phyloP scores from a whole-genome alignment of 2,888 invertebrate genomes.

The Tenthredo scrophulariae region DNA sequence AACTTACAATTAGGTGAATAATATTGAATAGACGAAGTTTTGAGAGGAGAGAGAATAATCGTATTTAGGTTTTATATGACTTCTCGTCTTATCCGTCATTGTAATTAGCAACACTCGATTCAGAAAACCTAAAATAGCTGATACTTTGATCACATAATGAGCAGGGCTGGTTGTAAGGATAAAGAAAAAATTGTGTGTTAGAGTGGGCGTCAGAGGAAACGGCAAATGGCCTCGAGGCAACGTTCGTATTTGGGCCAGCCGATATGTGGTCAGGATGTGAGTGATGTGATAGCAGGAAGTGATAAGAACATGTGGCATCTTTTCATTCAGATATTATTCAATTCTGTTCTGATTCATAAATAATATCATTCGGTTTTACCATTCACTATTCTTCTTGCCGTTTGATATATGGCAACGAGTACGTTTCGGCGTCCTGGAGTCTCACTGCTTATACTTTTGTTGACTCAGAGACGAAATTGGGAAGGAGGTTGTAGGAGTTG shows the following conservation, averaged over 20 bases:
- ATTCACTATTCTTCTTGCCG: background rate
- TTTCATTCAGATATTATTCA: constrained; percentile 66
- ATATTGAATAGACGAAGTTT: background rate
- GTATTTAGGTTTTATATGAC: background rate
- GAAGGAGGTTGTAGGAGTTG: background rate
- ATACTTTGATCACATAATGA: constrained; percentile 30
- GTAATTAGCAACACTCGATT: background rate
- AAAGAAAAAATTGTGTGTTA: constrained; percentile 14
- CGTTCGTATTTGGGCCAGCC: constrained; percentile 71
- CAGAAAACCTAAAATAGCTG: background rate
- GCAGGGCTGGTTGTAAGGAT: constrained; percentile 13
- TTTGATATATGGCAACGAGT: background rate
- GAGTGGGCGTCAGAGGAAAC: constrained; percentile 72
- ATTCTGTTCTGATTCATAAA: constrained; percentile 57
- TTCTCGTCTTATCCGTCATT: background rate
- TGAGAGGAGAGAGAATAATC: background rate
- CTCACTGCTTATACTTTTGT: background rate
- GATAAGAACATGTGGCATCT: constrained; percentile 64
- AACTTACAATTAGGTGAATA: background rate
- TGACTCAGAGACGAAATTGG: background rate
- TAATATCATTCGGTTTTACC: background rate
- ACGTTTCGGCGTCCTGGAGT: background rate
- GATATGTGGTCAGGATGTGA: constrained; percentile 70
- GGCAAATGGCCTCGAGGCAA: constrained; percentile 70
- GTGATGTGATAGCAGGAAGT: constrained; percentile 62